These are phyloP conservation scores for Phortica okadai DNA, from an alignment of 2,888 invertebrate genomes.

Conservation along the genomic window DNA sequence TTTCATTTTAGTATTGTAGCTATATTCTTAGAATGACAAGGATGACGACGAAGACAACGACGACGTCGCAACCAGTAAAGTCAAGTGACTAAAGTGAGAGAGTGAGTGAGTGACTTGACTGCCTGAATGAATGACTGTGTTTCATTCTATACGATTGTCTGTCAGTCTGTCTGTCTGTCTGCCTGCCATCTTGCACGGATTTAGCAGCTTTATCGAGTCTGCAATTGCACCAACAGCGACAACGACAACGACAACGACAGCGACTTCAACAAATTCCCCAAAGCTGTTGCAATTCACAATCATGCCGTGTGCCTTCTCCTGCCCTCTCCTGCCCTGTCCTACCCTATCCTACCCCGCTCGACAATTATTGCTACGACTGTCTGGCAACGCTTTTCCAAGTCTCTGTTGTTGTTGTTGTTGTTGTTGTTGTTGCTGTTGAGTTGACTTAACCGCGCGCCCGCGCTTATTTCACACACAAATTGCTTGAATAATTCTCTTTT, in stretches of 20 bases:
- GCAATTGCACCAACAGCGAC: neutral
- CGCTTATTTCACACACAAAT: constrained; percentile 53
- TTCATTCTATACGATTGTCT: constrained; percentile 36
- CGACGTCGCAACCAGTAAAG: neutral
- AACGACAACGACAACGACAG: neutral
- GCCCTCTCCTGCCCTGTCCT: neutral
- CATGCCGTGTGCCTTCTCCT: neutral
- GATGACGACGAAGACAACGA: neutral
- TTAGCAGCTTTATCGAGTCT: constrained; percentile 7
- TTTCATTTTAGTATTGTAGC: constrained; percentile 22
- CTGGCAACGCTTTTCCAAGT: neutral
- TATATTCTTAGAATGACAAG: neutral
- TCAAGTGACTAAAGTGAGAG: constrained; percentile 3
- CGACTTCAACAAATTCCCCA: constrained; percentile 17
- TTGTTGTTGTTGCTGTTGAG: constrained; percentile 29
- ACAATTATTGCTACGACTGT: constrained; percentile 52
- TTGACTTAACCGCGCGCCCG: constrained; percentile 20
- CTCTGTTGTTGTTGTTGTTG: neutral
- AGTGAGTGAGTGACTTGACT: neutral
- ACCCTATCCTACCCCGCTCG: neutral
- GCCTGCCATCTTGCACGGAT: constrained; percentile 22
- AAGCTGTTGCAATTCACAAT: neutral
- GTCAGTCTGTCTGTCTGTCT: constrained; percentile 35
- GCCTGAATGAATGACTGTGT: constrained; percentile 1
- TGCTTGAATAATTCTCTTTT: constrained; percentile 70